A percentile compares a stretch with the other conserved stretches of the same genome.
phyloP scores from a whole-genome alignment of 92 coral and sea anemone species.

The Ricordea florida region DNA sequence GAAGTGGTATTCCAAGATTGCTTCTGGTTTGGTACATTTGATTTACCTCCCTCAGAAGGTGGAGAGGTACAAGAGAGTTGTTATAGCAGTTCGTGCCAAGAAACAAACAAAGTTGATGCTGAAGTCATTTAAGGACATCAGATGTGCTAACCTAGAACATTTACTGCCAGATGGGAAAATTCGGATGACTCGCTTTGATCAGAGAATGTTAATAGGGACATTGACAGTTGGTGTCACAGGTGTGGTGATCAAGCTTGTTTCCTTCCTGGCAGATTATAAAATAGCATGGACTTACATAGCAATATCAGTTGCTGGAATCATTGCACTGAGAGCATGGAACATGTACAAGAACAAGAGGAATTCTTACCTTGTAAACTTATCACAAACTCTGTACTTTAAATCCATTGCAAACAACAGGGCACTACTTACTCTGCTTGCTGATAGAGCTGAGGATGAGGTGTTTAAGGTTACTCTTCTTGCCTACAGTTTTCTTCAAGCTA shows the following conservation, averaged over 20 bases:
- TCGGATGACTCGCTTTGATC: constrained; percentile 80
- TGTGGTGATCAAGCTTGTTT: constrained; percentile 68
- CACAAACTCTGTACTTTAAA: constrained; percentile 82
- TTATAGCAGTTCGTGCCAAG: constrained; percentile 79
- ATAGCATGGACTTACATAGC: constrained; percentile 71
- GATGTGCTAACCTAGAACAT: constrained; percentile 82
- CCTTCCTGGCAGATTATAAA: constrained; percentile 80
- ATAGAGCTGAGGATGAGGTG: constrained; percentile 85
- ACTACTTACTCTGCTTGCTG: constrained; percentile 71
- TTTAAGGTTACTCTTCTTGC: constrained; percentile 76
- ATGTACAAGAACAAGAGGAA: constrained; percentile 83
- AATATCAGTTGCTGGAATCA: constrained; percentile 56
- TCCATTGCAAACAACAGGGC: constrained; percentile 93
- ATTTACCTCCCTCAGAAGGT: constrained; percentile 9
- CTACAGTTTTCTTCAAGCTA: constrained; percentile 80
- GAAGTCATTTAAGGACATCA: constrained; percentile 82
- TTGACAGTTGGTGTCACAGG: constrained; percentile 69
- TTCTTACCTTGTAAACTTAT: constrained; percentile 75
- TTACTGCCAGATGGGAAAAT: constrained; percentile 90
- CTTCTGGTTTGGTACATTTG: background rate
- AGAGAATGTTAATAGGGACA: constrained; percentile 59
- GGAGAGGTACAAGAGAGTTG: constrained; percentile 86
- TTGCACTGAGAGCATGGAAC: constrained; percentile 80
- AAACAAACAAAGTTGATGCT: constrained; percentile 76
- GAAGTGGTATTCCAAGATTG: constrained; percentile 34